A percentile compares a stretch with the other conserved stretches of the same genome.
Evolutionary conservation across 2,113 vertebrate genomes (phyloP).

Genomic region (Micronycteris hirsuta): DNA sequence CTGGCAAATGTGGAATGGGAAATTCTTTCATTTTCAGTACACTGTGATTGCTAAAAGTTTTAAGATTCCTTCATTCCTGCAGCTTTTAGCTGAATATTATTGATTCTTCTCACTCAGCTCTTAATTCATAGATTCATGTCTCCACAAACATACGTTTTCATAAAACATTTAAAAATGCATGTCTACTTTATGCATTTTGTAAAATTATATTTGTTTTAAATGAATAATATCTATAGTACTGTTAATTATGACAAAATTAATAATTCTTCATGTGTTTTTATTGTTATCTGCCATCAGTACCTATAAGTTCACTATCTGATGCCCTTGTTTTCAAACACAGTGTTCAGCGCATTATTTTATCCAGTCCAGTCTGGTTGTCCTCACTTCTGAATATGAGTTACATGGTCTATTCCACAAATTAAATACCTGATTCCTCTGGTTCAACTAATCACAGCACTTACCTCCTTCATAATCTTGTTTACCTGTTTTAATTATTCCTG

Average conservation of each 20-base stretch:
- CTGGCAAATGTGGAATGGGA: not conserved
- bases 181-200: not conserved
- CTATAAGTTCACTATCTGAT: not conserved
- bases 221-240: not conserved
- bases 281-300: not conserved
- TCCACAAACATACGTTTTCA: not conserved
- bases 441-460: conserved; percentile 4
- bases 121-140: not conserved
- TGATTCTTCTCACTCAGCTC: not conserved
- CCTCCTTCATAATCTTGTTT: conserved; percentile 15
- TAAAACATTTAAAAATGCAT: not conserved
- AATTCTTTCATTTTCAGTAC: not conserved
- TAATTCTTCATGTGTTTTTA: not conserved
- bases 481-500: conserved; percentile 7
- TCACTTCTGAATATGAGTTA: not conserved
- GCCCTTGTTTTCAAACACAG: not conserved
- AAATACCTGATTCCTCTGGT: not conserved
- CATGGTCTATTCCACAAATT: not conserved
- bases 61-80: not conserved
- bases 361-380: not conserved
- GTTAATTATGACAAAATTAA: not conserved
- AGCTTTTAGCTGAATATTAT: conserved; percentile 9
- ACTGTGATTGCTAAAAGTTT: not conserved
- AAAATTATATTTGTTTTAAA: not conserved
- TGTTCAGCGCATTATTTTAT: not conserved